A percentile compares a stretch with the other conserved stretches of the same genome.
Evolutionary conservation across 1,140 invertebrate genomes (phyloP).

Genomic region (Pseudomyrmex concolor): DNA sequence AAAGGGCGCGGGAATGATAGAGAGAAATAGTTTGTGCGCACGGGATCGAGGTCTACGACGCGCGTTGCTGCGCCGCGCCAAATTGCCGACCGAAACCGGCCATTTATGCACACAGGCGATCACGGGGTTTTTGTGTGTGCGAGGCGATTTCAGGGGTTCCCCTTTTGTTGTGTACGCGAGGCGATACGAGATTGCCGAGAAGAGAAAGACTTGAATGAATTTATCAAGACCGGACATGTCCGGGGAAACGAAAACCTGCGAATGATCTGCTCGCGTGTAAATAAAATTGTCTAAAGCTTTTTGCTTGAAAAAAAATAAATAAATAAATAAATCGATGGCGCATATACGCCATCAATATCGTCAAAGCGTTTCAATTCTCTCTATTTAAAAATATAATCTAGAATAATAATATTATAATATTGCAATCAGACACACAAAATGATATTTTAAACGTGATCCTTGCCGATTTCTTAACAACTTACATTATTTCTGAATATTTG

Average conservation of each 20-base stretch:
- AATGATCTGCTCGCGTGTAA: not conserved
- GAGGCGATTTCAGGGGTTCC: not conserved
- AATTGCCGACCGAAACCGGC: conserved; percentile 40
- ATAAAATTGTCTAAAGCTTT: not conserved
- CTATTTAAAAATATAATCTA: not conserved
- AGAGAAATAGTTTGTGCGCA: conserved; percentile 30
- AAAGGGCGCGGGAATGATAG: conserved; percentile 20
- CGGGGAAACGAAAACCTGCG: not conserved
- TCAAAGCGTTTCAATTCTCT: not conserved
- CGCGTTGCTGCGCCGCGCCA: conserved; percentile 19
- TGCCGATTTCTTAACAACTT: not conserved
- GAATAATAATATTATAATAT: not conserved
- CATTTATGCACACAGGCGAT: not conserved
- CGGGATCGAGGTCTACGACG: conserved; percentile 18
- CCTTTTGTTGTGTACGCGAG: not conserved
- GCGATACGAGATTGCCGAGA: not conserved
- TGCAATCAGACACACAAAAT: not conserved
- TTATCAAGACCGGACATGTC: not conserved
- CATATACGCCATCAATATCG: not conserved
- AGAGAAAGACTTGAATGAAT: no score
- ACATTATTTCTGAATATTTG: conserved; percentile 21
- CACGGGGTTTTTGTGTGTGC: not conserved
- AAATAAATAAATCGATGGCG: not conserved
- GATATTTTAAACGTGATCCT: not conserved
- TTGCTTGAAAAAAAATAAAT: not conserved